phyloP scores from a whole-genome alignment of 2,113 vertebrate species.

The Plotosus lineatus region DNA sequence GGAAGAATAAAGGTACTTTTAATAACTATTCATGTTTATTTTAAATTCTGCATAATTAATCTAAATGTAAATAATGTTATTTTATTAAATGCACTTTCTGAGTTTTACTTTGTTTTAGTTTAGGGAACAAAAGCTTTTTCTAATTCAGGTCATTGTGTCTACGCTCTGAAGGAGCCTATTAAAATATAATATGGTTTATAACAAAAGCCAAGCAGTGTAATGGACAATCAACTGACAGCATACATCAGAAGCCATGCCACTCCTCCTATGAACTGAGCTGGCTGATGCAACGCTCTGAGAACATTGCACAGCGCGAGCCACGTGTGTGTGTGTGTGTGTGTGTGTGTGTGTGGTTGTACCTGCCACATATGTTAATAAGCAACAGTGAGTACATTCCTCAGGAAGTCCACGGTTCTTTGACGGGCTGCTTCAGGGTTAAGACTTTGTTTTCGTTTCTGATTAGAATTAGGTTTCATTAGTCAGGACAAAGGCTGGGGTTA shows the following conservation, averaged over 20 bases:
- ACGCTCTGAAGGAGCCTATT: neutral
- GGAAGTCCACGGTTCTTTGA: no score
- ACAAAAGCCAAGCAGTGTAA: neutral
- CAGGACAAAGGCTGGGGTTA: no score
- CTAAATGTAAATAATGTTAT: no score
- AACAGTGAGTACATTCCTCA: no score
- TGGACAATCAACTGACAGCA: neutral
- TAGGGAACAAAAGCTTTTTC: neutral
- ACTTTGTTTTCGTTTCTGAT: no score
- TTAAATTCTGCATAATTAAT: neutral
- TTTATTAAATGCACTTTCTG: neutral
- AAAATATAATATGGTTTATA: neutral
- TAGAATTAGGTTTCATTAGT: no score
- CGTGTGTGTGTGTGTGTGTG: slow-evolving; percentile 11
- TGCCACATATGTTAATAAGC: no score
- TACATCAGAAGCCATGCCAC: neutral
- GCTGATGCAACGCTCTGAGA: slow-evolving; percentile 71
- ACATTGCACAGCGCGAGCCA: slow-evolving; percentile 55
- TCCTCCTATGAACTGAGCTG: slow-evolving; percentile 53
- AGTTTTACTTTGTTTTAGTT: neutral
- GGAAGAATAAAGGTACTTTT: neutral
- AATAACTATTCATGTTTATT: neutral
- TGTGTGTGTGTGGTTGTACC: slow-evolving; percentile 24
- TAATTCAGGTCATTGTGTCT: neutral
- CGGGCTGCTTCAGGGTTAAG: no score